Percentiles rank a stretch among this genome's conserved stretches.
These are phyloP conservation scores for Trachelus troglodyta DNA, from an alignment of 2,888 invertebrate genomes.

Conservation along the genomic window DNA sequence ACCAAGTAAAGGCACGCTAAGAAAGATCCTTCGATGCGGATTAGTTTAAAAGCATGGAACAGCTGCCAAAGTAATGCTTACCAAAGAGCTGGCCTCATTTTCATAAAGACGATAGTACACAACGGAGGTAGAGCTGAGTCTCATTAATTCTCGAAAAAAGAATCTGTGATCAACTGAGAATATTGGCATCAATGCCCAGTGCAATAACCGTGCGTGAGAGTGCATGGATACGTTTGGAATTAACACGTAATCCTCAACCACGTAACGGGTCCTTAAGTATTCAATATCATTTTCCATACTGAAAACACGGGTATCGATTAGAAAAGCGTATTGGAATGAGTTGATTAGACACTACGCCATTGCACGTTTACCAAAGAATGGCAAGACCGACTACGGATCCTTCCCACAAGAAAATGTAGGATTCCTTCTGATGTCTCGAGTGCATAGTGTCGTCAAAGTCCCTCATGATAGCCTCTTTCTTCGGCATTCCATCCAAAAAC, in stretches of 20 bases:
- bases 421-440: constrained; percentile 39
- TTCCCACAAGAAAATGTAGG: constrained; percentile 64
- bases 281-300: constrained; percentile 56
- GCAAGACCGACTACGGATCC: constrained; percentile 68
- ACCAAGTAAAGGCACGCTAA: background rate
- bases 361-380: constrained; percentile 65
- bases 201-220: constrained; percentile 63
- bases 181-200: constrained; percentile 70
- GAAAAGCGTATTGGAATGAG: too few relatives aligned
- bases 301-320: constrained; percentile 26
- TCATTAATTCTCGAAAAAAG: constrained; percentile 73
- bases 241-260: constrained; percentile 61
- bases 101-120: constrained; percentile 70
- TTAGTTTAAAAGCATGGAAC: background rate
- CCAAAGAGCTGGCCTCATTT: constrained; percentile 32
- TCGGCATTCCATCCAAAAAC: constrained; percentile 42
- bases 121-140: constrained; percentile 69
- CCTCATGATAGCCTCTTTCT: constrained; percentile 29
- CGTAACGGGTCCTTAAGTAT: constrained; percentile 61
- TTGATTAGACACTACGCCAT: background rate
- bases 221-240: constrained; percentile 50
- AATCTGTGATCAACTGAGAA: constrained; percentile 71
- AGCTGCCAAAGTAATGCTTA: constrained; percentile 22
- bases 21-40: background rate
- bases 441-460: constrained; percentile 51